These are phyloP conservation scores for Nannospalax galili DNA, from an alignment of 2,113 vertebrate species.

Conservation along the genomic window DNA sequence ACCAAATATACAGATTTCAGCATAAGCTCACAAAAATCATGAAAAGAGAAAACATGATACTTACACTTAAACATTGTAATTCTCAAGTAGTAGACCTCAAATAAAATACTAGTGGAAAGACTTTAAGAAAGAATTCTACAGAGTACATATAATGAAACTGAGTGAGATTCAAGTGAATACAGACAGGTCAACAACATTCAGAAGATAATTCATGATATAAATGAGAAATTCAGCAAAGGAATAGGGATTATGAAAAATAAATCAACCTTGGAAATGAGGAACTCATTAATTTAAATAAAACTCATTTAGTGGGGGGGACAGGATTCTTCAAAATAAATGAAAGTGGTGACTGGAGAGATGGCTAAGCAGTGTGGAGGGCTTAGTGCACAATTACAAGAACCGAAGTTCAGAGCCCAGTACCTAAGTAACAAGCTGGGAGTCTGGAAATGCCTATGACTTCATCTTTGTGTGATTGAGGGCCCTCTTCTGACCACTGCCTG, in stretches of 20 bases:
- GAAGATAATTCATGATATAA: neutral
- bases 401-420: neutral
- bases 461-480: neutral
- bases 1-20: neutral
- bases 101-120: neutral
- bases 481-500: neutral
- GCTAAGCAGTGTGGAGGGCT: neutral
- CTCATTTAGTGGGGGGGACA: neutral
- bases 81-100: neutral
- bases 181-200: neutral
- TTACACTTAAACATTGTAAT: neutral
- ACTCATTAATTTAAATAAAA: neutral
- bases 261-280: neutral
- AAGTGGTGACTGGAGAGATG: neutral
- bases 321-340: neutral
- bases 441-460: neutral
- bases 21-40: neutral
- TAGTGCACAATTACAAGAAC: neutral
- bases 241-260: too few species aligned
- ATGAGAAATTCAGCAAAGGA: neutral
- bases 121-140: neutral
- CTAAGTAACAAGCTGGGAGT: neutral
- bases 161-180: neutral
- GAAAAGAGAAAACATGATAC: neutral
- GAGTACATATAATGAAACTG: neutral